phyloP scores from a whole-genome alignment of 1,140 invertebrate species.

The Cherax quadricarinatus region DNA sequence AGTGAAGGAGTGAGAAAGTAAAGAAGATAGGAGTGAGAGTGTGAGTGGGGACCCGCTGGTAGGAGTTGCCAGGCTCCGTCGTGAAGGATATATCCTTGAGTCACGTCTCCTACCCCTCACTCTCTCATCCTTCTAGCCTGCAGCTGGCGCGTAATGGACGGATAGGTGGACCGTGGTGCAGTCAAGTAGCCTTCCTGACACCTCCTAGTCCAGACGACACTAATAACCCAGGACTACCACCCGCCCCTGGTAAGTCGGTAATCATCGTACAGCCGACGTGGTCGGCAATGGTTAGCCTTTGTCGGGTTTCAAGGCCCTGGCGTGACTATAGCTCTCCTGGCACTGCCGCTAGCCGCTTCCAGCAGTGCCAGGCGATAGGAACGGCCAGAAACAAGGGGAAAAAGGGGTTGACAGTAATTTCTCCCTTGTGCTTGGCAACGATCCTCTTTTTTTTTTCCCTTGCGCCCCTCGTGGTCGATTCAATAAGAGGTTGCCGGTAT shows the following conservation, averaged over 20 bases:
- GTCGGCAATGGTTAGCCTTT: neutral
- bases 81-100: neutral
- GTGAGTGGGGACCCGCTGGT: neutral
- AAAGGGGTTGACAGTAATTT: neutral
- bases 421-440: conserved; percentile 7
- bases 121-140: too few relatives aligned
- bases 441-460: neutral
- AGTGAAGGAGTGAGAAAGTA: neutral
- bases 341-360: neutral
- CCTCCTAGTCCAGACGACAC: too few relatives aligned
- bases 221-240: too few relatives aligned
- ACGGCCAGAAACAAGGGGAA: neutral
- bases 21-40: too few relatives aligned
- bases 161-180: too few relatives aligned
- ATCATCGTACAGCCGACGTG: conserved; percentile 4
- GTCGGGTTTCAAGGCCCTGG: neutral
- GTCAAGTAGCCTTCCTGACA: too few relatives aligned
- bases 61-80: neutral
- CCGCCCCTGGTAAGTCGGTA: neutral
- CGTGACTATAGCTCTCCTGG: neutral
- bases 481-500: conserved; percentile 22
- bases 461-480: neutral
- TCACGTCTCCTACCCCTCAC: neutral
- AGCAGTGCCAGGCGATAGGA: neutral
- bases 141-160: too few relatives aligned